These are phyloP conservation scores for Leptogaster cylindrica DNA, from an alignment of 2,888 invertebrate species.

Conservation along the genomic window DNA sequence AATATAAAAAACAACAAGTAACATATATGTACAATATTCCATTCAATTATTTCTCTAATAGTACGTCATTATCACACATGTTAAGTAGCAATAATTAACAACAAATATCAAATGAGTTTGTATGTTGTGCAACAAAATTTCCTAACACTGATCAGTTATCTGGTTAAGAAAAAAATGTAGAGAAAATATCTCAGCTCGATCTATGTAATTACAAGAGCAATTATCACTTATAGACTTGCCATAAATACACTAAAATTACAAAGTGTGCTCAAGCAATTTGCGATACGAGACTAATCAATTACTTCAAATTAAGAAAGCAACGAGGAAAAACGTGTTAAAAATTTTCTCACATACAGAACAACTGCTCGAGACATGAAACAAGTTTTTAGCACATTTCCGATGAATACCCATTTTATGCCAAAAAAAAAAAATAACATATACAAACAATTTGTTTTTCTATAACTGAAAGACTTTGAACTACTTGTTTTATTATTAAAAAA, in stretches of 20 bases:
- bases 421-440: no score
- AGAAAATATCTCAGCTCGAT: background rate
- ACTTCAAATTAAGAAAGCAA: conserved; percentile 5
- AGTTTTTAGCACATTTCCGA: background rate
- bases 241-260: conserved; percentile 32
- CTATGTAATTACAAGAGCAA: conserved; percentile 18
- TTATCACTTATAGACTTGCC: conserved; percentile 13
- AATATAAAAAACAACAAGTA: no score
- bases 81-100: background rate
- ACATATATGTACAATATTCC: no score
- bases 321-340: conserved; percentile 11
- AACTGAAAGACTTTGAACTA: no score
- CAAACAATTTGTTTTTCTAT: no score
- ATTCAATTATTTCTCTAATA: background rate
- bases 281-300: conserved; percentile 12
- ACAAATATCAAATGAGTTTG: background rate
- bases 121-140: background rate
- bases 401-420: no score
- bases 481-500: no score
- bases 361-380: background rate
- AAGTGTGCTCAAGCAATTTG: conserved; percentile 10
- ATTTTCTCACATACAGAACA: conserved; percentile 4
- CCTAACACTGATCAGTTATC: no score
- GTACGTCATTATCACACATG: background rate
- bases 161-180: background rate